Evolutionary conservation across 1,140 invertebrate genomes (phyloP).

Genomic region (Lithobius niger): DNA sequence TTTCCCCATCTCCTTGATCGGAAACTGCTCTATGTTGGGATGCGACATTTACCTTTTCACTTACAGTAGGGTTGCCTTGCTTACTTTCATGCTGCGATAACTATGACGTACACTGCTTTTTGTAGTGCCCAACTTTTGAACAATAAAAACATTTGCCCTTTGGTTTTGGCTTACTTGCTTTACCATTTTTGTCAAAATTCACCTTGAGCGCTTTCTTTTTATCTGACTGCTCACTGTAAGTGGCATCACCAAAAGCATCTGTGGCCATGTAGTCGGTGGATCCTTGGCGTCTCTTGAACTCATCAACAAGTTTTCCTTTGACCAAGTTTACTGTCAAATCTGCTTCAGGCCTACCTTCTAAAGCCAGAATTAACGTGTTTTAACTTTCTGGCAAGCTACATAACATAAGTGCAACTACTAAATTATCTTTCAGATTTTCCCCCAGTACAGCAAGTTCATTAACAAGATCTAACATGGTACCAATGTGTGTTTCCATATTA

Average conservation of each 20-base stretch:
- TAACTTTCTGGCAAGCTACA: not conserved
- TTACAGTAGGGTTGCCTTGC: not conserved
- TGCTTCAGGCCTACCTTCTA: not conserved
- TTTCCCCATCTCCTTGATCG: not conserved
- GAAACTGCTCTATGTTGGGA: not conserved
- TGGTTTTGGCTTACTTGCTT: not conserved
- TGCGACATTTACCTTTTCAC: not conserved
- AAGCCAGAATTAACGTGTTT: not conserved
- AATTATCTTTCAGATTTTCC: not conserved
- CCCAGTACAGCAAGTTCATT: not conserved
- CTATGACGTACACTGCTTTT: not conserved
- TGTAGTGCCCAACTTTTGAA: not conserved
- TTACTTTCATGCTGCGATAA: not conserved
- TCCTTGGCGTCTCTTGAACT: not conserved
- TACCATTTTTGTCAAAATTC: no score
- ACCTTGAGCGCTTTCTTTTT: no score
- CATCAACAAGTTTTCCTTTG: not conserved
- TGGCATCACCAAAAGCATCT: not conserved
- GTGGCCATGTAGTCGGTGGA: not conserved
- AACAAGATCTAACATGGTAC: not conserved
- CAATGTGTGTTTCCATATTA: not conserved
- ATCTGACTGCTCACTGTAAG: no score
- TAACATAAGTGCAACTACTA: not conserved
- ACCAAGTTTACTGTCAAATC: not conserved
- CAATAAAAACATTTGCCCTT: not conserved